Evolutionary conservation across 1,140 invertebrate species (phyloP), one percentile per base, ranked within the genome.

Genomic region (Diabrotica undecimpunctata): DNA sequence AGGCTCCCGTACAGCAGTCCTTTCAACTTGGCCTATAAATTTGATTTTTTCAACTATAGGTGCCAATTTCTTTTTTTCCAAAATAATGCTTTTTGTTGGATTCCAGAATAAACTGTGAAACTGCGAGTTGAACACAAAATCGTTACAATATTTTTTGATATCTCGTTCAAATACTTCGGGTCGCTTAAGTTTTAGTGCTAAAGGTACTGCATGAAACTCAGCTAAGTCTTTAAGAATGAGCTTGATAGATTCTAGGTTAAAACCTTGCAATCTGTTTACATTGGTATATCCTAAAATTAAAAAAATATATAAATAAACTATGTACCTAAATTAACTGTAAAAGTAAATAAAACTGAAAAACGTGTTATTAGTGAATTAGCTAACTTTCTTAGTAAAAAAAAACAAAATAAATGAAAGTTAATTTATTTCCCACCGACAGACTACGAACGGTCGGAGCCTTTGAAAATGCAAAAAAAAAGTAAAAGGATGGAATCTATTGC

Each of bases 191-290:
- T 58, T 79, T 72, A 0, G 54, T 13, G 81, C 84, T 5, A 86
- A 80, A 0, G 84, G 81, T 7, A 83, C 72, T 0, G 81, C 82
- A 62, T 86, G 84, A 63, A 83, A 84, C 50, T 76, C 75, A 0
- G 83, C 84, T 64, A 86, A 46, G 4, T 78, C 72, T 37, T 75
- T 72, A 2, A 12, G 84, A 63, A 2, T 79, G 74, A 9, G 80
- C 39, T 57, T 71, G 73, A 2, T 81, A 75, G 50, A 83, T 79
- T 6, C 73, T 5, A 81, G 25, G 66, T 85, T 81, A 37, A 82
- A 79, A 5, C 82, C 78, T 5, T 62, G 41, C 41, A 70, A 69
- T 39, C 84, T 78, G 41, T 83, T 76, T 0, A 75, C 77, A 0
- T 74, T 77, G n/a, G 75, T 80, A 62, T 78, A 85, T 12, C 64